phyloP scores from a whole-genome alignment of 2,888 invertebrate genomes.

The Macrostomum cliftonense region DNA sequence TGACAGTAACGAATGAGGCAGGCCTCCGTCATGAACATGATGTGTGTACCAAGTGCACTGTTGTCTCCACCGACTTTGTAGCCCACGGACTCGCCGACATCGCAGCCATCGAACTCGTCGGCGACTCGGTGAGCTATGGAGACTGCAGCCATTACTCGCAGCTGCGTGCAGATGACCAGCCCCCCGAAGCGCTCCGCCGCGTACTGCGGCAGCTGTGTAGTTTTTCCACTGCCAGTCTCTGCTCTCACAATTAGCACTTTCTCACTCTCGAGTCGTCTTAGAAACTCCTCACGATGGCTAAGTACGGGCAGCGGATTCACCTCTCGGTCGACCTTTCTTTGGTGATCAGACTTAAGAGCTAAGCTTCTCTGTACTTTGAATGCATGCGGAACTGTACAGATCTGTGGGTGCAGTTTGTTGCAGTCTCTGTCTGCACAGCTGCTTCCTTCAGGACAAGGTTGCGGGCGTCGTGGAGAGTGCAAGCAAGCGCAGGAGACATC shows the following conservation, averaged over 20 bases:
- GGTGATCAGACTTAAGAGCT: too few relatives aligned
- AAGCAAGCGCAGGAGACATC: too few relatives aligned
- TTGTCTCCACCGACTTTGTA: constrained; percentile 82
- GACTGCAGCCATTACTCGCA: constrained; percentile 82
- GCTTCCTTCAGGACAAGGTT: too few relatives aligned
- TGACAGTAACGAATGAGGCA: constrained; percentile 50
- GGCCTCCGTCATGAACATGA: constrained; percentile 84
- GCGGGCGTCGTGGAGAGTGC: too few relatives aligned
- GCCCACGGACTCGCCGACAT: constrained; percentile 68
- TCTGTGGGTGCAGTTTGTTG: too few relatives aligned
- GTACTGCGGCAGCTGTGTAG: constrained; percentile 58
- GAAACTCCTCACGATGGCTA: constrained; percentile 49
- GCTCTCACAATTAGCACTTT: constrained; percentile 78
- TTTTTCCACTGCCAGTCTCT: constrained; percentile 95
- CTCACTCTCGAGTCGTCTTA: constrained; percentile 49
- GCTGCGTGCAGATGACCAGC: constrained; percentile 76
- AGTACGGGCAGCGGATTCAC: too few relatives aligned
- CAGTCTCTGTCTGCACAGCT: too few relatives aligned
- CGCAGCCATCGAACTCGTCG: constrained; percentile 63
- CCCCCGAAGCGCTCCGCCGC: constrained; percentile 60
- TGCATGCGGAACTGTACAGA: too few relatives aligned
- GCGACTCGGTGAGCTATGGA: constrained; percentile 82
- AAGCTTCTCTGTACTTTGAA: too few relatives aligned
- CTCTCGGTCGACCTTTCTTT: too few relatives aligned
- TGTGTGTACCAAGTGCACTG: constrained; percentile 62